Base-by-base conservation (phyloP, 1,140 invertebrate genomes). In the Drosophila melanogaster region DNA sequence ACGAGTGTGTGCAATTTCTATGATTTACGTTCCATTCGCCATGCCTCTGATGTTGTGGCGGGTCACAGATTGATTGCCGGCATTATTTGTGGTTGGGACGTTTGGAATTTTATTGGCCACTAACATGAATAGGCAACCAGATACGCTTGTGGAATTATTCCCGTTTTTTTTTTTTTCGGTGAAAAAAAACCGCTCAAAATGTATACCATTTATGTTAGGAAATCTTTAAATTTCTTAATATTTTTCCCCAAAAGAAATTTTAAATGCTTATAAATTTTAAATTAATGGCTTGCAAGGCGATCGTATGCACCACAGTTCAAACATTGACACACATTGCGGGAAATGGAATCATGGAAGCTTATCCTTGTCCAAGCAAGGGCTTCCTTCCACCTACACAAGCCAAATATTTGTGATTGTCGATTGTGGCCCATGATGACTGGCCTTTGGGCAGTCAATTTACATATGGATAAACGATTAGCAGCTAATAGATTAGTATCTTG, bases 401-500 rank as follows among this genome's bases (percentile, higher is more conserved):
- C 67, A 53, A 86, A 87, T 86, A 86, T 86, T 86, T 81, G 79
- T 55, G 37, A 55, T 57, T 49, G 60, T 58, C 69, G 59, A 58
- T 61, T 77, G 62, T 73, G 47, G 60, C 35, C 59, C 44, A 64
- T 78, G 69, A 53, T 77, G 66, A 59, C 69, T 74, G 59, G 54
- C 77, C 77, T 51, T 33, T 43, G 81, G 81, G 50, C 62, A 49
- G 79, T 69, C 76, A 87, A 87, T 87, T 89, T 87, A 61, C 84
- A 79, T 89, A 87, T 73, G 71, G 65, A 67, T 72, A 75, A 89
- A 73, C 79, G 86, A 89, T 87, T 83, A 89, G 66, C 79, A 83
- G 84, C 72, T 87, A 83, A 87, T 89, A 87, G 77, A 89, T 87
- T 87, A 89, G 69, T 73, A 81, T 78, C 65, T 67, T 80, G 81